Evolutionary conservation across 2,113 vertebrate species (phyloP), one percentile per base, ranked within the genome.

Genomic region (Trogon melanurus): DNA sequence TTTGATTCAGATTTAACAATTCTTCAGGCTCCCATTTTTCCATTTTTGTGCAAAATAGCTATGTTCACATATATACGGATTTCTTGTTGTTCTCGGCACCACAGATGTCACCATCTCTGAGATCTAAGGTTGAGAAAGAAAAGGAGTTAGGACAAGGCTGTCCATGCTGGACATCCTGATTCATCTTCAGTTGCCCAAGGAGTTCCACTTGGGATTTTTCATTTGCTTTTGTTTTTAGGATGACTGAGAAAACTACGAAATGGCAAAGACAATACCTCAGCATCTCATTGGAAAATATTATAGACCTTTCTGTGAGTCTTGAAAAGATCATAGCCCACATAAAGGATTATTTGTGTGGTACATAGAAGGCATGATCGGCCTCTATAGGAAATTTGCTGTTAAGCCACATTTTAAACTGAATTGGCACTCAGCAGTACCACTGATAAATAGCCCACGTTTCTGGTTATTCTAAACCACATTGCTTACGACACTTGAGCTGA

Each of bases 281-380:
- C 0, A 0, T 20, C 22, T 65, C 3, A 0, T 0, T 48, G 19
- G 45, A 86, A 76, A 80, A 82, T 8, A 54, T 3, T 13, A 2
- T 1, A 90, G 70, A 61, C 10, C n/a, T 67, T 79, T 66, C 19
- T 22, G 17, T 34, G 15, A 70, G 20, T 34, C 47, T 44, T 47
- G 45, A 71, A 80, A 65, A 66, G 50, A 50, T 29, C 51, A 45
- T 18, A 73, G 44, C 5, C 15, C 30, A 6, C 60, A n/a, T 9
- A 72, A 61, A 83, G n/a, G 6, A 88, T 57, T 65, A 75, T 57
- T 91, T 67, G 51, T 30, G 48, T 32, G 45, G n/a, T 18, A 76
- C 4, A 30, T 4, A 38, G 21, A 69, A 91, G 27, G 60, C 3
- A 2, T 14, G 12, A 45, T 6, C 41, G 17, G 79, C 56, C 22